phyloP scores from a whole-genome alignment of 2,797 vertebrate species.

The Sylvia borin region DNA sequence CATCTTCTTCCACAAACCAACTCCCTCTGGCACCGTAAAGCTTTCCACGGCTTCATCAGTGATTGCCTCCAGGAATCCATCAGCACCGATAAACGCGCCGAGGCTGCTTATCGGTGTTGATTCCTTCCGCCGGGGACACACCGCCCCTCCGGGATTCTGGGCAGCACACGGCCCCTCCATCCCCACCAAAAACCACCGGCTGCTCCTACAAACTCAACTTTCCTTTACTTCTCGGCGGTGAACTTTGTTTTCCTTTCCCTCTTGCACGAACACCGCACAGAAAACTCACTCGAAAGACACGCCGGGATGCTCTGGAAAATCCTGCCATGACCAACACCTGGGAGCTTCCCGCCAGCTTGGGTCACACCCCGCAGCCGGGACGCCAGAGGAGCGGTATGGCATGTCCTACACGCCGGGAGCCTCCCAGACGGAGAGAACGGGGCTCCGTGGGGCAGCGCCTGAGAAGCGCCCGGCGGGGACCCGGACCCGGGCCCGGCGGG shows the following conservation, averaged over 20 bases:
- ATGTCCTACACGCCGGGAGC: background rate
- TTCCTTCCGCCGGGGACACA: background rate
- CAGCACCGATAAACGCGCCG: background rate
- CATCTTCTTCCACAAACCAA: background rate
- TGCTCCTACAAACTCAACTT: background rate
- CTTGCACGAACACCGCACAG: background rate
- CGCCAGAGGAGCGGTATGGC: background rate
- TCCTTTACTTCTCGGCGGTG: background rate
- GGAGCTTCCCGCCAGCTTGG: background rate
- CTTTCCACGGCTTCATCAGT: fast-evolving
- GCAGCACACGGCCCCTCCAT: background rate
- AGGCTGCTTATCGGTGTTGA: background rate
- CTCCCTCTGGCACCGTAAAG: background rate
- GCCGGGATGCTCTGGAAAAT: background rate
- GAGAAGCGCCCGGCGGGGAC: background rate
- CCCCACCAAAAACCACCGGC: background rate
- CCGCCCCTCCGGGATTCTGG: background rate
- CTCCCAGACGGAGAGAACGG: background rate
- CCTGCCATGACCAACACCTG: background rate
- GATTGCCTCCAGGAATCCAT: fast-evolving
- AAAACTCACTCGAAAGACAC: constrained; percentile 26
- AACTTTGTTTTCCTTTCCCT: background rate
- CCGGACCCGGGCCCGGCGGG: too few species aligned
- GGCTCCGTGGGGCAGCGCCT: fast-evolving
- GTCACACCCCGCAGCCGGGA: background rate